Base-by-base conservation (phyloP, 1,140 invertebrate species). In the Trichomalopsis sarcophagae region DNA sequence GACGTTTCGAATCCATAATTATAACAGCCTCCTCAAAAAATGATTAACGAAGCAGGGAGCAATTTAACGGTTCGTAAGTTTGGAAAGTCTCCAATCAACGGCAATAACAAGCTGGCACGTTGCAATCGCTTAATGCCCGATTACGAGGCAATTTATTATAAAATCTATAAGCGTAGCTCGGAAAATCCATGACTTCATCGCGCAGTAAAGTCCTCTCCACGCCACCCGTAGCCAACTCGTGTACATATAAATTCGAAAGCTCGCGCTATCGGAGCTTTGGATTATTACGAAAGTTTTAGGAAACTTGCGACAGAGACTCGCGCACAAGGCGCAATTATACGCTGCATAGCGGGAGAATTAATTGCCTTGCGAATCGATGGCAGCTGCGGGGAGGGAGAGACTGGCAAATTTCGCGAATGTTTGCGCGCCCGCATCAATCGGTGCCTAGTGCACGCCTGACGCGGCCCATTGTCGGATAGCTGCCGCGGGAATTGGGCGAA, bases 361-460 rank as follows among this genome's bases (percentile, higher is more conserved):
- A 75, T 82, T 75, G 14, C 40, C 36, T 82, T 62, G 69, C 21
- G 33, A 55, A 55, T 82, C 30, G 62, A 74, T 82, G n/a, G 33
- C 23, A 82, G 23, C 27, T 27, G 1, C 23, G n/a, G 27, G 11
- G 21, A 30, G 23, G 36, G 14, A 36, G 36, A 6, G 33, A 5
- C 9, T 14, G 5, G 5, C 9, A 17, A 81, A n/a, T 81, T 80
- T 68, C 9, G 23, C 23, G n/a, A 44, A 47, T 81, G 14, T 71
- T n/a, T 44, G 21, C n/a, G n/a, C 21, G 66, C 9, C n/a, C 47
- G 21, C n/a, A 23, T 68, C 66, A 68, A 23, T 23, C 21, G 17
- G 21, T n/a, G 66, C 11, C 62, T 11, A 1, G 21, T 71, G 5
- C 36, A 69, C 4, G 10, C 3, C 17, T 27, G 27, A 2, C 17